Base-by-base conservation (phyloP, 2,888 invertebrate species). In the Copidosoma aretas region DNA sequence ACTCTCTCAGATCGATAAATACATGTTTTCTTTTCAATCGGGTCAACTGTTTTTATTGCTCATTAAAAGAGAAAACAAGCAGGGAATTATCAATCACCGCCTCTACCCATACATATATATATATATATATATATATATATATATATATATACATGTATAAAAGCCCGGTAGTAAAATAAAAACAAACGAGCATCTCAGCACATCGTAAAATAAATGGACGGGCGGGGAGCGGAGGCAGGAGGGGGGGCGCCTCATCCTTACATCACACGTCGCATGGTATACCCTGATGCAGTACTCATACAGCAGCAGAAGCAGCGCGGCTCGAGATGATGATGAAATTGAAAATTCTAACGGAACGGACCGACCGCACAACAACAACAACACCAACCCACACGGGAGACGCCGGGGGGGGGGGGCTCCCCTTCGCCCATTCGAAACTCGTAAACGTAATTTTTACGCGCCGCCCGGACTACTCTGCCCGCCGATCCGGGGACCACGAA, bases 361-460 rank as follows among this genome's bases (percentile, higher is more conserved):
- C 32, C 32, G 32, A 32, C 4, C 4, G 32, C 8, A 32, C 8
- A 32, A n/a, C n/a, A n/a, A n/a, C n/a, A n/a, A n/a, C n/a, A n/a
- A n/a, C n/a, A n/a, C n/a, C n/a, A 5, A 32, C 58, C 19, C 19
- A 14, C 12, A 41, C n/a, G 21, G 25, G 51, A 39, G 21, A 57
- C 46, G 41, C 25, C 24, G 39, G 56, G 14, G n/a, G n/a, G 19
- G 12, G 14, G 24, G 60, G n/a, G 10, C 15, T 21, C 67, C 68
- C 70, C 61, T 70, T 68, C 70, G 60, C 68, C 78, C 76, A 81
- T 82, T 82, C 73, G 76, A 81, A 80, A 79, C 80, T 81, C 82
- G 81, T 82, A 82, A 82, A 82, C 79, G 80, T 82, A 80, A 82
- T 82, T 82, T 81, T 81, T 81, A 82, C 57, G 75, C 71, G 77